These are phyloP conservation scores for Eulacestoma nigropectus DNA, from an alignment of 2,113 vertebrate species.

Conservation along the genomic window DNA sequence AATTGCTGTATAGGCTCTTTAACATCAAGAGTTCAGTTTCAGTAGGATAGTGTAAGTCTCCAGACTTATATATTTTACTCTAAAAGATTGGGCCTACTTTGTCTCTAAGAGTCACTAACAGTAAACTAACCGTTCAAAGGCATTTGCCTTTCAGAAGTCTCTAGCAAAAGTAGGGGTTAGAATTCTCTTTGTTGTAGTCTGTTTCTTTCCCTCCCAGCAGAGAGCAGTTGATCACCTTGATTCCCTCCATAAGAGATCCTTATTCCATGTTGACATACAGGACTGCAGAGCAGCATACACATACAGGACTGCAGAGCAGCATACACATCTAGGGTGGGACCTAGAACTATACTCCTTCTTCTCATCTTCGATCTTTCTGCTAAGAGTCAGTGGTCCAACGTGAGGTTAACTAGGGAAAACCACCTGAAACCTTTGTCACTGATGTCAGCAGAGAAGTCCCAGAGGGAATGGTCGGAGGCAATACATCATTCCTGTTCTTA, in stretches of 20 bases:
- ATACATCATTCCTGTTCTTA: background rate
- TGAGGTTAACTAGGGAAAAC: background rate
- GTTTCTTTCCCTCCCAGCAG: background rate
- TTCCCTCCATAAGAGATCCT: background rate
- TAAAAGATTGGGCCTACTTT: background rate
- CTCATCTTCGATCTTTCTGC: background rate
- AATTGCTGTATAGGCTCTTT: background rate
- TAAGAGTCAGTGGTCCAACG: background rate
- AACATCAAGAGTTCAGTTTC: background rate
- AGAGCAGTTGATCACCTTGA: background rate
- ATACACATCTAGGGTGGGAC: background rate
- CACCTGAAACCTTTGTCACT: background rate
- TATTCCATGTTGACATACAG: background rate
- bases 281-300: background rate
- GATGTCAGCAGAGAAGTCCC: background rate
- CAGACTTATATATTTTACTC: background rate
- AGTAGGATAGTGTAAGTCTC: background rate
- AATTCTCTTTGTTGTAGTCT: background rate
- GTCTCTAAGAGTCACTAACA: background rate
- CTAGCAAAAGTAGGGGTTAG: background rate
- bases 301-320: background rate
- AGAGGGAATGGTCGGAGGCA: background rate
- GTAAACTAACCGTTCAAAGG: background rate
- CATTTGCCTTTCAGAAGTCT: background rate
- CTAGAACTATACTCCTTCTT: background rate